A percentile compares a stretch with the other conserved stretches of the same genome.
Evolutionary conservation across 2,888 invertebrate species (phyloP).

Genomic region (Chydorus sphaericus): DNA sequence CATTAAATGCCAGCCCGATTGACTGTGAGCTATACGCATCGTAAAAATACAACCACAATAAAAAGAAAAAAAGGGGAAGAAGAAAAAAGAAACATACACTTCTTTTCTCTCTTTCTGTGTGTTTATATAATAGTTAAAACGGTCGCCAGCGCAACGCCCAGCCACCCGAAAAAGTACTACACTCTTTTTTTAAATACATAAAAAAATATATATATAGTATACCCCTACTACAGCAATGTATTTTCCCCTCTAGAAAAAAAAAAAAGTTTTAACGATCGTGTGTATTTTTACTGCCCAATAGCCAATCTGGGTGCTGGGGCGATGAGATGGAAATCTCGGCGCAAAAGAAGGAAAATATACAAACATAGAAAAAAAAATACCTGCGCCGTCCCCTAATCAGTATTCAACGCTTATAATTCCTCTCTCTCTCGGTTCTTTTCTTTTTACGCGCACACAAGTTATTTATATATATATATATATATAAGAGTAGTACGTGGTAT

Average conservation of each 20-base stretch:
- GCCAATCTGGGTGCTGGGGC: neutral
- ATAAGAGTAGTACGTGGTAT: neutral
- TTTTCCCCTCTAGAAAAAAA: no score
- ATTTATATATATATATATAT: neutral
- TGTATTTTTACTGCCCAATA: constrained; percentile 8
- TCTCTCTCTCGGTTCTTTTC: no score
- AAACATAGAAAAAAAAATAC: neutral
- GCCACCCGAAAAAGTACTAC: no score
- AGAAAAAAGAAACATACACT: neutral
- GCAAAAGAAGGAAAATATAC: no score
- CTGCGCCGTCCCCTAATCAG: constrained; percentile 2
- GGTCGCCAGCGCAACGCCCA: no score
- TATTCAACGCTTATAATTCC: constrained; percentile 5
- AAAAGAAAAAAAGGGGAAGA: neutral
- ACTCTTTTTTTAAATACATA: no score
- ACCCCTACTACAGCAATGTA: neutral
- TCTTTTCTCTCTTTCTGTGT: neutral
- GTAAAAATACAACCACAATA: constrained; percentile 8
- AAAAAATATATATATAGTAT: no score
- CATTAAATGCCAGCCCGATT: constrained; percentile 7
- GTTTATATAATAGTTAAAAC: no score
- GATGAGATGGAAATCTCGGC: constrained; percentile 8
- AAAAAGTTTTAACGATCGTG: constrained; percentile 7
- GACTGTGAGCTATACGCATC: constrained; percentile 6
- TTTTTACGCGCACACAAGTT: no score